Conservation (phyloP, 2,113 vertebrate genomes). For the Mormyrus lacerda region DNA sequence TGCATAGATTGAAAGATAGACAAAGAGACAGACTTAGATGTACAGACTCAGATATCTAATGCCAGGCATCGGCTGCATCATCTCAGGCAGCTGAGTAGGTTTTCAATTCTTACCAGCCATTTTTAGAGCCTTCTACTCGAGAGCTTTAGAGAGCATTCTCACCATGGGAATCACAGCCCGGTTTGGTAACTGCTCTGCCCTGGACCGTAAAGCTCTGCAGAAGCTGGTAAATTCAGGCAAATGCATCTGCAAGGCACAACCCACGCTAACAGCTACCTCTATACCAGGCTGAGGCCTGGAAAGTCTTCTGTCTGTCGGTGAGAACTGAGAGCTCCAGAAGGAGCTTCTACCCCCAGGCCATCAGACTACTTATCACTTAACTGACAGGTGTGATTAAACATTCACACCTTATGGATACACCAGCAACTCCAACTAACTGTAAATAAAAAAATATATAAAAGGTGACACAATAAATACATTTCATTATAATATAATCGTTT, state of each 20-base stretch:
- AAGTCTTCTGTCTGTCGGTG: neutral
- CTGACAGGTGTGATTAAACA: neutral
- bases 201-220: neutral
- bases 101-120: no score
- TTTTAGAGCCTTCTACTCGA: no score
- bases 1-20: neutral
- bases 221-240: neutral
- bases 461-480: no score
- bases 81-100: no score
- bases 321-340: neutral
- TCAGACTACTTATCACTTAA: neutral
- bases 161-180: neutral
- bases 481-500: no score
- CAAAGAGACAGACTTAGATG: neutral
- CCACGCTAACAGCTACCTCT: neutral
- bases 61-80: no score
- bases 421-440: no score
- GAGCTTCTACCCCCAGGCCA: neutral
- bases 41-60: neutral
- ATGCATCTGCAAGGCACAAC: neutral
- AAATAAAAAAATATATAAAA: no score
- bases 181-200: neutral
- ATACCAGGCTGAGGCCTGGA: neutral
- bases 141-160: neutral
- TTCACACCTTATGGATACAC: neutral